Evolutionary conservation across 1,140 invertebrate genomes (phyloP), one percentile per base, ranked within the genome.

Genomic region (Oryctes rhinoceros): DNA sequence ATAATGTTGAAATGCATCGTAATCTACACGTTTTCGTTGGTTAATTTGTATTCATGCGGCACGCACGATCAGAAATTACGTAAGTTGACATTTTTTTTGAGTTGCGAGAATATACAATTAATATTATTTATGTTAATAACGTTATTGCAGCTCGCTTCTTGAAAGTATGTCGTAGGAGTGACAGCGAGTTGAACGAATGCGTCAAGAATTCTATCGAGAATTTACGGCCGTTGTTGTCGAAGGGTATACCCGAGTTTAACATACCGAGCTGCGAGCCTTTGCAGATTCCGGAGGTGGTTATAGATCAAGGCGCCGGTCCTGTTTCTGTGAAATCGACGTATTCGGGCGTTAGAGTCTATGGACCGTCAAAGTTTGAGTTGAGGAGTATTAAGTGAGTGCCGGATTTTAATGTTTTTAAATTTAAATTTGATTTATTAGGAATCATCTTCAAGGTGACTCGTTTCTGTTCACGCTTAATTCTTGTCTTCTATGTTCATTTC

Each of bases 231-330:
- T 81, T 88, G 84, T 81, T 91, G 18, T 88, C 85, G 10, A 83
- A 84, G 86, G 91, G 92, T 18, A 89, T 93, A 24, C 89, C 90
- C 20, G 88, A 89, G 79, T 89, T 91, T 35, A 86, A 86, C 4
- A 89, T 93, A 35, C 92, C 92, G 15, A 85, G 90, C 1, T 92
- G 90, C 80, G 92, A 93, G 81, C 92, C 92, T 0, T 85, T 93
- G 24, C 39, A 87, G 0, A 85, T 93, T 18, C 89, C 90, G 1
- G 85, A 90, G 35, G 84, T 93, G n/a, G 87, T 89, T 1, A 88
- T 92, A 44, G 88, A 89, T 78, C 91, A 92, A 83, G 89, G 89
- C 5, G 84, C 89, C 10, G 92, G 92, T 4, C 88, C 92, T 0
- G 89, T 93, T 18, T 88, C 89, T n/a, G 86, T 93, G 0, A 89